Base-by-base conservation (phyloP, 1,140 invertebrate genomes). In the Amyelois transitella region DNA sequence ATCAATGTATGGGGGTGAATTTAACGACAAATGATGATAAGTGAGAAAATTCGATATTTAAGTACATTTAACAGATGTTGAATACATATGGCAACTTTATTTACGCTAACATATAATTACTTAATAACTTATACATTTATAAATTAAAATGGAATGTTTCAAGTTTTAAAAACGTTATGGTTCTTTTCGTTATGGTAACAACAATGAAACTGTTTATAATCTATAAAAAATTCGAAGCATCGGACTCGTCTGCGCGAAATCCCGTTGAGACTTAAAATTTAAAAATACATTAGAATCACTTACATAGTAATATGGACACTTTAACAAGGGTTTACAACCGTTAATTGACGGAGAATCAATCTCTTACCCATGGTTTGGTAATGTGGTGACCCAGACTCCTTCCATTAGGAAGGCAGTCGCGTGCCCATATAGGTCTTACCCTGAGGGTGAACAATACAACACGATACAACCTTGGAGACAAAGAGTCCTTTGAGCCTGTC, bases 241-340 rank as follows among this genome's bases (percentile, higher is more conserved):
- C 51, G 20, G 19, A 24, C 20, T 4, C 6, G 19, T n/a, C 59
- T 60, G 53, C 62, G 58, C 60, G 60, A 62, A 61, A 69, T n/a
- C 52, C 55, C 60, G 51, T 69, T 63, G 62, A 58, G 65, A 65
- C 57, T 69, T 63, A 72, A 68, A 66, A 67, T 55, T 58, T 72
- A 75, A 70, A 81, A 75, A 66, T 71, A 66, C 59, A 71, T 75
- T 75, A 81, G 75, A 68, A 70, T 67, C 58, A 73, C 72, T 79
- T 84, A 78, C 76, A 79, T 77, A 85, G 81, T 80, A 86, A 81
- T 82, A 82, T 85, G 83, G 81, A 83, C 81, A 75, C 72, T 77
- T 80, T 67, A 72, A 82, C 72, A 71, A 69, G 70, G 70, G 63
- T 54, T 62, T 69, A 78, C 73, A 72, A 75, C 69, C 72, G 38